phyloP scores from a whole-genome alignment of 2,888 invertebrate species.

The Diarsia mendica region DNA sequence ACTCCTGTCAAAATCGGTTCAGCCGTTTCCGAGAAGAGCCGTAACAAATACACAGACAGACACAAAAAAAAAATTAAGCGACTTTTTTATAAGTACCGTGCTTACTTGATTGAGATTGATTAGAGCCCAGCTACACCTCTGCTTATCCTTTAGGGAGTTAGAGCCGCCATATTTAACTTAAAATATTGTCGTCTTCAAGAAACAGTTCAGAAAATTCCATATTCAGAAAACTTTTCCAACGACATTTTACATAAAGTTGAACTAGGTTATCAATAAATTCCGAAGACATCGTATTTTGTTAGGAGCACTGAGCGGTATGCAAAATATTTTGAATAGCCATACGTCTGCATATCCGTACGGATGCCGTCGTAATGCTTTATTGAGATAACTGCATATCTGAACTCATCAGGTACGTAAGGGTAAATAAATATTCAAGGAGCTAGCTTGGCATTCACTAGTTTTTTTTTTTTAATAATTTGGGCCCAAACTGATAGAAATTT shows the following conservation, averaged over 20 bases:
- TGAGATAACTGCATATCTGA: neutral
- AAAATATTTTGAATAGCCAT: constrained; percentile 17
- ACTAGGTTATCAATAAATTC: constrained; percentile 37
- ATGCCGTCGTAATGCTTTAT: neutral
- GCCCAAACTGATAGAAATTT: too few relatives aligned
- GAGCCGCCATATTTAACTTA: neutral
- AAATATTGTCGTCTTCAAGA: neutral
- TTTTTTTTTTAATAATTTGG: too few relatives aligned
- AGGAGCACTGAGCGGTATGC: neutral
- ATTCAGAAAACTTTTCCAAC: constrained; percentile 18
- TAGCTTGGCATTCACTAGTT: neutral
- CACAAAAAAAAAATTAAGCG: too few relatives aligned
- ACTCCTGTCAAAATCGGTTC: too few relatives aligned
- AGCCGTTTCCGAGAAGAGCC: too few relatives aligned
- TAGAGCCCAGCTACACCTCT: too few relatives aligned
- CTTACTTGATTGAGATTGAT: too few relatives aligned
- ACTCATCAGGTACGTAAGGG: neutral
- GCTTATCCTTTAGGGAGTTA: neutral
- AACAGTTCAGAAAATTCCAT: constrained; percentile 16
- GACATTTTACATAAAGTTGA: constrained; percentile 24
- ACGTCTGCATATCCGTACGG: neutral
- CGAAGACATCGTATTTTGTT: constrained; percentile 6
- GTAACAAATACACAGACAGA: too few relatives aligned
- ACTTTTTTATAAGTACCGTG: too few relatives aligned
- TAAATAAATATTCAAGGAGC: neutral